Base-by-base conservation (phyloP, 2,888 invertebrate genomes). In the Thyatira batis region DNA sequence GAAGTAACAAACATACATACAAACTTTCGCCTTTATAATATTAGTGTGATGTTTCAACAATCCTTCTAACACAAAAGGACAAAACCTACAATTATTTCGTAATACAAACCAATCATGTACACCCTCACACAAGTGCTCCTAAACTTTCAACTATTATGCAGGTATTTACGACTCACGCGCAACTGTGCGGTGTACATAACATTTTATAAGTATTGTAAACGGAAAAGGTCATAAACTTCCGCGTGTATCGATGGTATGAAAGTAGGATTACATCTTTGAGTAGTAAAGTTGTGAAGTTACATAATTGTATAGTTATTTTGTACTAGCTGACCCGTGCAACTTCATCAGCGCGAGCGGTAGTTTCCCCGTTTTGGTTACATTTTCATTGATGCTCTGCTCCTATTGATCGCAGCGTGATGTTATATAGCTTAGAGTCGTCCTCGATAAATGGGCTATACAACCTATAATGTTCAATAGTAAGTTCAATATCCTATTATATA, bases 111-210 rank as follows among this genome's bases (percentile, higher is more conserved):
- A 39, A 39, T 17, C 4, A 17, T 30, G n/a, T n/a, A 39, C 17
- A 39, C 39, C 13, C 8, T 39, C 39, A 8, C 39, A 39, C 39
- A 17, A 11, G 28, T 39, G 8, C 17, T 39, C 39, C 13, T 39
- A 39, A 39, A 39, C 39, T 39, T 39, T 39, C 39, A 49, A 54
- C 20, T 44, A 44, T 54, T 56, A 39, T 39, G 43, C 44, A 52
- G 25, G 33, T 13, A 17, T 43, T n/a, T 50, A 39, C 39, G 50
- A 25, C 20, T 51, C 46, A 48, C 45, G 51, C 53, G 49, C 43
- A 51, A 46, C 54, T 53, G 51, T 49, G 39, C 8, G 17, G 9
- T 50, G 53, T 57, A 49, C 50, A 53, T 50, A 55, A 57, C 30
- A 13, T 23, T 52, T 23, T 39, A 13, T 10, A 50, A 39, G 6